phyloP scores from a whole-genome alignment of 23 tunicate genomes.

The Oikopleura albicans region DNA sequence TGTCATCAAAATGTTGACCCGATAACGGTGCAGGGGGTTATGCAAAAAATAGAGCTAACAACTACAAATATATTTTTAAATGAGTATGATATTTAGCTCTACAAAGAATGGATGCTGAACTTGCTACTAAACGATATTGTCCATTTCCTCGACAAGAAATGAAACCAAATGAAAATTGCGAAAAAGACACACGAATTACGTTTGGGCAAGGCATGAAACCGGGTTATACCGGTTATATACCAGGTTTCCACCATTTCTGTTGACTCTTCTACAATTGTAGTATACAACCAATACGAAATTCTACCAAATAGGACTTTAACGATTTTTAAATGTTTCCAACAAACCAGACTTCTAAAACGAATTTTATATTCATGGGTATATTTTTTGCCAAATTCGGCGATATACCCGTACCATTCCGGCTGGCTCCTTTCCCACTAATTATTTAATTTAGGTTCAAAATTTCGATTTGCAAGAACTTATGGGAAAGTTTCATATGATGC shows the following conservation, averaged over 20 bases:
- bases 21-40: no score
- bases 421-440: no score
- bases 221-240: conserved; percentile 17
- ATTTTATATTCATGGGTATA: not conserved
- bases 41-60: no score
- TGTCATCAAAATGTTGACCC: no score
- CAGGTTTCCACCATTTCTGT: not conserved
- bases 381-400: not conserved
- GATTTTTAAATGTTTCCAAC: no score
- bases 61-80: no score
- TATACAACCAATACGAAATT: no score
- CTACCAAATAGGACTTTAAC: no score
- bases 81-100: not conserved
- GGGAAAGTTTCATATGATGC: not conserved
- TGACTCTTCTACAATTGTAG: not conserved
- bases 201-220: not conserved
- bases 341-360: not conserved
- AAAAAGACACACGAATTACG: not conserved
- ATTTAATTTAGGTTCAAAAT: not conserved
- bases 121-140: not conserved
- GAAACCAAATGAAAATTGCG: not conserved
- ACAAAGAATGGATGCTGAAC: not conserved
- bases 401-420: no score
- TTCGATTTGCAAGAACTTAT: not conserved
- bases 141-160: conserved; percentile 14